These are phyloP conservation scores for Junonia oenone DNA, from an alignment of 2,888 invertebrate genomes.

Conservation along the genomic window DNA sequence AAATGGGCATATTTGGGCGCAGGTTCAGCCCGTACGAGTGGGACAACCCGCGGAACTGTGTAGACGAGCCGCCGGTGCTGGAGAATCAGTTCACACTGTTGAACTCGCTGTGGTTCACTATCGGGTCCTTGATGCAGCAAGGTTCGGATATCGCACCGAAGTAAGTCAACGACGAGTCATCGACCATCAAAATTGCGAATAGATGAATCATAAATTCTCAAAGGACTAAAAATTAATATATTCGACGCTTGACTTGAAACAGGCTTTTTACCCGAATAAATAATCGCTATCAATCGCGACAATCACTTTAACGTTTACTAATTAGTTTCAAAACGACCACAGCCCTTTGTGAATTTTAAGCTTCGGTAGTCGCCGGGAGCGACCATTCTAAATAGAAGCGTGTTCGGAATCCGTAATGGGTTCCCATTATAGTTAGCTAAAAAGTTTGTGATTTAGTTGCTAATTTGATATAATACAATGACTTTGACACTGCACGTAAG, in stretches of 20 bases:
- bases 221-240: conserved; percentile 1
- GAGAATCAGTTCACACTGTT: conserved; percentile 95
- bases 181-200: conserved; percentile 10
- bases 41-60: conserved; percentile 92
- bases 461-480: conserved; percentile 46
- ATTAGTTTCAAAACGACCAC: conserved; percentile 75
- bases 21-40: conserved; percentile 96
- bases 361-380: conserved; percentile 56
- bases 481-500: conserved; percentile 51
- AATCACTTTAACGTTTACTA: conserved; percentile 36
- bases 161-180: conserved; percentile 78
- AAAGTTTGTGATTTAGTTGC: conserved; percentile 59
- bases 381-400: conserved; percentile 64
- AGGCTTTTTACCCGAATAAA: not conserved
- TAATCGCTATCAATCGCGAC: conserved; percentile 7
- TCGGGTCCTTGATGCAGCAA: conserved; percentile 95
- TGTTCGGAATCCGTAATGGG: conserved; percentile 57
- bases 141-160: conserved; percentile 95
- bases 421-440: conserved; percentile 57
- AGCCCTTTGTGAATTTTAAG: conserved; percentile 72
- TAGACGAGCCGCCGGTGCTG: conserved; percentile 90
- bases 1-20: conserved; percentile 66
- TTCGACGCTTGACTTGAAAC: not conserved
- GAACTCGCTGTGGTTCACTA: conserved; percentile 97
- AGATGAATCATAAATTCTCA: conserved; percentile 5